Conservation (phyloP, 1,140 invertebrate species). For the Yoshiicerus persimilis region DNA sequence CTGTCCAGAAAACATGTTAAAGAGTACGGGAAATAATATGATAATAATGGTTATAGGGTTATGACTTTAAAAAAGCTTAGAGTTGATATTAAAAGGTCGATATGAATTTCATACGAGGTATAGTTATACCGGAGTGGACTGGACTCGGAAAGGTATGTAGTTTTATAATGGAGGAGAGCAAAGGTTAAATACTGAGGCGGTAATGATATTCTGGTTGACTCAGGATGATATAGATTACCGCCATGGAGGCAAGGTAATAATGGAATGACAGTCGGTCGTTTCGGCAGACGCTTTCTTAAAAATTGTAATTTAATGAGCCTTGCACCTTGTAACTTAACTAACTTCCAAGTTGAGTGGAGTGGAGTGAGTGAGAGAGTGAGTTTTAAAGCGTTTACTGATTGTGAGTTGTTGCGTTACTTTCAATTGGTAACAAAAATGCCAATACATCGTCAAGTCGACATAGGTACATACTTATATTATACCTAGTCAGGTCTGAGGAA, state of each 20-base stretch:
- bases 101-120: background rate
- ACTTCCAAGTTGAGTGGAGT: background rate
- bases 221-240: conserved; percentile 19
- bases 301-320: conserved; percentile 23
- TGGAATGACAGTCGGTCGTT: conserved; percentile 21
- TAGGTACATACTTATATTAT: too few species aligned
- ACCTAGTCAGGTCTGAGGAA: too few species aligned
- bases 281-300: conserved; percentile 21
- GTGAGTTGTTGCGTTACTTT: background rate
- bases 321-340: conserved; percentile 22
- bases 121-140: background rate
- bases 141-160: too few species aligned
- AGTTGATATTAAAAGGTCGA: too few species aligned
- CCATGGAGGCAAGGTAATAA: conserved; percentile 15
- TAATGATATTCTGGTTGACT: conserved; percentile 17
- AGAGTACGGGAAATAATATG: background rate
- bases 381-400: conserved; percentile 4
- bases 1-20: background rate
- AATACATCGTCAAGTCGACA: background rate
- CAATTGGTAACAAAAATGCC: background rate
- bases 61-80: background rate
- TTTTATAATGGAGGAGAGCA: background rate
- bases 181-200: conserved; percentile 3
- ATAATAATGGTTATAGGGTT: background rate
- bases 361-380: too few species aligned